Evolutionary conservation across 2,113 vertebrate genomes (phyloP).

Genomic region (Prolemur simus): DNA sequence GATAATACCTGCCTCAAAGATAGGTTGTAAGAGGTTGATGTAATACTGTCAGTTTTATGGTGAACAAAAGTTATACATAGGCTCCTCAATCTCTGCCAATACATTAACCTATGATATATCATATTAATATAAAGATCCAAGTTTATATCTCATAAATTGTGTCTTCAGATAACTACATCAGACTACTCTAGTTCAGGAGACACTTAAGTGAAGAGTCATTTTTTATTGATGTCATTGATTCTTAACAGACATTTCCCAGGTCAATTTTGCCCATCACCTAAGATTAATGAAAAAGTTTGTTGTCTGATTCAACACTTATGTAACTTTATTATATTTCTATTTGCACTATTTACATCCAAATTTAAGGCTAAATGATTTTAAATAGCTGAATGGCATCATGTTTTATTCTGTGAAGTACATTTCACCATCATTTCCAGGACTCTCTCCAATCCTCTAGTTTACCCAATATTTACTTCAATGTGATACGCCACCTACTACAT

Average conservation of each 20-base stretch:
- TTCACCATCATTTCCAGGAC: neutral
- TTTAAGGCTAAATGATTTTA: slow-evolving; percentile 33
- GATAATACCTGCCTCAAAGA: neutral
- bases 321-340: neutral
- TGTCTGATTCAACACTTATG: neutral
- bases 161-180: neutral
- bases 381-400: neutral
- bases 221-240: neutral
- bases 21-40: neutral
- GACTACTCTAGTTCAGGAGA: neutral
- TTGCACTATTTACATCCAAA: neutral
- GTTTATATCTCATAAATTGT: neutral
- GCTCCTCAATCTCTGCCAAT: neutral
- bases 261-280: neutral
- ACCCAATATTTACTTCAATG: neutral
- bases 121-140: neutral
- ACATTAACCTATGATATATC: neutral
- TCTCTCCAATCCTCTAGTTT: neutral
- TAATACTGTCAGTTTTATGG: neutral
- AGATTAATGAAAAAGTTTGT: neutral
- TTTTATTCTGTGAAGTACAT: neutral
- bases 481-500: neutral
- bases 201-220: neutral
- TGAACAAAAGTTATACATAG: neutral
- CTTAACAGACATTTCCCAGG: neutral